phyloP scores from a whole-genome alignment of 2,797 vertebrate species.

The Gallinago nigripennis region DNA sequence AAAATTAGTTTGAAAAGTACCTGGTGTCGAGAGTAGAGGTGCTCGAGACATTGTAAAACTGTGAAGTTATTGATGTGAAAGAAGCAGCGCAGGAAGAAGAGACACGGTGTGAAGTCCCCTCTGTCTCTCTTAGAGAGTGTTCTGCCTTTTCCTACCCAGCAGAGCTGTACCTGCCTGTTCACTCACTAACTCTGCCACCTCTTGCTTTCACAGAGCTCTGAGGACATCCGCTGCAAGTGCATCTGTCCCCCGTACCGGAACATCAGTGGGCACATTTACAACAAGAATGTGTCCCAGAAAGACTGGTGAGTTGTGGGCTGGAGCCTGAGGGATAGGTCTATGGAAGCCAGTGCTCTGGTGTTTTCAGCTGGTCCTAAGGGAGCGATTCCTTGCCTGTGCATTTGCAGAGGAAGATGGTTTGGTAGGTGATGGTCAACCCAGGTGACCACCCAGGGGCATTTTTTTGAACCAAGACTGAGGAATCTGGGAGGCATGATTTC shows the following conservation, averaged over 20 bases:
- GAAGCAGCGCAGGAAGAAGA: neutral
- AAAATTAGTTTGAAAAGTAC: neutral
- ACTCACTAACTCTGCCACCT: neutral
- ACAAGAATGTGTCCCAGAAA: conserved; percentile 92
- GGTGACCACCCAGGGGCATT: neutral
- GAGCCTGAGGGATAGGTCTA: accelerated
- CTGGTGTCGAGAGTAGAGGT: neutral
- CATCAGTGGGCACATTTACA: conserved; percentile 91
- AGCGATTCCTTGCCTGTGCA: neutral
- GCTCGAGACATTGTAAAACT: neutral
- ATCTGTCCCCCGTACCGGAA: conserved; percentile 94
- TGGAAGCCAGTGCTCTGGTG: neutral
- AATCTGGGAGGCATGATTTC: neutral
- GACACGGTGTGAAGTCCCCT: neutral
- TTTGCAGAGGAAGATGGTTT: neutral
- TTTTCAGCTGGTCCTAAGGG: neutral
- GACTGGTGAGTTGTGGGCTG: conserved; percentile 86
- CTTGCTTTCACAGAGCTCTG: conserved; percentile 82
- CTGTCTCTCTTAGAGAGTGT: neutral
- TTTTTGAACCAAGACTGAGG: neutral
- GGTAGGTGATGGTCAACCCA: neutral
- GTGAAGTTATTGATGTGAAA: neutral
- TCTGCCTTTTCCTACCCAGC: neutral
- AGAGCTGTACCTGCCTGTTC: accelerated
- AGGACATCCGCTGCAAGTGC: conserved; percentile 95